Percentiles rank a stretch among this genome's conserved stretches.
Conservation (phyloP, 1,140 invertebrate species). For the Rhynchophorus ferrugineus region DNA sequence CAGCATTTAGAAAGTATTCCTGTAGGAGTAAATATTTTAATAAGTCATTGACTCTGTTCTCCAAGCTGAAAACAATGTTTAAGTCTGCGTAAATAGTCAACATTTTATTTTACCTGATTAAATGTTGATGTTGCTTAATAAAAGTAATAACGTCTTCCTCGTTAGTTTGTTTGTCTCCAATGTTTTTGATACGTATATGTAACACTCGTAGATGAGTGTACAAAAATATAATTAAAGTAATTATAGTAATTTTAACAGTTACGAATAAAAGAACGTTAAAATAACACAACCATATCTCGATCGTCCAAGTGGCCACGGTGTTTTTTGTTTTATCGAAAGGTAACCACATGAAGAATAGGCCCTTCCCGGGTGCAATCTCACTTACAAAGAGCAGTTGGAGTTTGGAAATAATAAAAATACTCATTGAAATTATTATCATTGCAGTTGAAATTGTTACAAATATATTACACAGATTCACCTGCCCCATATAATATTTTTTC, state of each 20-base stretch:
- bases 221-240: not conserved
- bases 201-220: not conserved
- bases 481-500: not conserved
- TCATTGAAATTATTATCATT: too few relatives aligned
- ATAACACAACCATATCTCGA: not conserved
- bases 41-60: not conserved
- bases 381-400: not conserved
- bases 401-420: too few relatives aligned
- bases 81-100: not conserved
- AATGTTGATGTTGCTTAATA: not conserved
- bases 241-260: not conserved
- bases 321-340: not conserved
- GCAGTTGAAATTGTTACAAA: too few relatives aligned
- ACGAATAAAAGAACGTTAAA: not conserved
- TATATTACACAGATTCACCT: not conserved
- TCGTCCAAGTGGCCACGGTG: not conserved
- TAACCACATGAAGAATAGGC: not conserved
- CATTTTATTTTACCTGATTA: not conserved
- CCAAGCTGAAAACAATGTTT: not conserved
- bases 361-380: too few relatives aligned
- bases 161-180: not conserved
- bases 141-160: not conserved
- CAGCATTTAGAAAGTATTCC: not conserved
- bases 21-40: not conserved
- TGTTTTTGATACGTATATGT: not conserved